phyloP scores from a whole-genome alignment of 2,888 invertebrate species.

The Calameuta pallipes region DNA sequence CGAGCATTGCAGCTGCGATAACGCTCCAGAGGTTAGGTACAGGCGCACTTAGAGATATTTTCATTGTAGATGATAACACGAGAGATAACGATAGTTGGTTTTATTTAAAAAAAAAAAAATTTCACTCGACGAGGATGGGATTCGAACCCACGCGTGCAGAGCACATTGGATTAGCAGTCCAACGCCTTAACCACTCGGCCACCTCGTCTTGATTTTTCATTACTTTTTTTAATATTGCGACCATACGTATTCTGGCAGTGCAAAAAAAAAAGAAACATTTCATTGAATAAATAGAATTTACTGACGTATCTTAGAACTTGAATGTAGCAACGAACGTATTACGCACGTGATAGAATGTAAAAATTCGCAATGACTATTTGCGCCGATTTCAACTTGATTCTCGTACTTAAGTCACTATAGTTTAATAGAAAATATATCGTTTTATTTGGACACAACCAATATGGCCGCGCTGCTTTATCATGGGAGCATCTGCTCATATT shows the following conservation, averaged over 20 bases:
- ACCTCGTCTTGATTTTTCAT: slow-evolving; percentile 25
- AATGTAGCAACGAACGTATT: neutral
- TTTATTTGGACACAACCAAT: neutral
- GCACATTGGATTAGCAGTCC: slow-evolving; percentile 67
- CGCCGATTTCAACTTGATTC: neutral
- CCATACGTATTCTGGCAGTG: neutral
- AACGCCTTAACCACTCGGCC: slow-evolving; percentile 36
- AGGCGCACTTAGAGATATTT: neutral
- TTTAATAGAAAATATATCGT: neutral
- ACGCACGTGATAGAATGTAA: too few species aligned
- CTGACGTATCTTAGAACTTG: neutral
- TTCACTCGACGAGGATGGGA: slow-evolving; percentile 63
- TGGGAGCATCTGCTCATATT: neutral
- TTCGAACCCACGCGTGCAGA: slow-evolving; percentile 68
- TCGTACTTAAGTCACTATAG: neutral
- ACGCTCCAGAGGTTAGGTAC: neutral
- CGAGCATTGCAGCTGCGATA: neutral
- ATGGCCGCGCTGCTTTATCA: neutral
- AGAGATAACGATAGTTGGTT: neutral
- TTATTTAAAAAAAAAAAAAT: neutral
- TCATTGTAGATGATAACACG: neutral
- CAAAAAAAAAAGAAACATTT: neutral
- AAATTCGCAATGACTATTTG: too few species aligned
- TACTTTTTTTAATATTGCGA: neutral
- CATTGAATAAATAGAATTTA: neutral